phyloP scores from a whole-genome alignment of 2,113 vertebrate species.

The Galemys pyrenaicus region DNA sequence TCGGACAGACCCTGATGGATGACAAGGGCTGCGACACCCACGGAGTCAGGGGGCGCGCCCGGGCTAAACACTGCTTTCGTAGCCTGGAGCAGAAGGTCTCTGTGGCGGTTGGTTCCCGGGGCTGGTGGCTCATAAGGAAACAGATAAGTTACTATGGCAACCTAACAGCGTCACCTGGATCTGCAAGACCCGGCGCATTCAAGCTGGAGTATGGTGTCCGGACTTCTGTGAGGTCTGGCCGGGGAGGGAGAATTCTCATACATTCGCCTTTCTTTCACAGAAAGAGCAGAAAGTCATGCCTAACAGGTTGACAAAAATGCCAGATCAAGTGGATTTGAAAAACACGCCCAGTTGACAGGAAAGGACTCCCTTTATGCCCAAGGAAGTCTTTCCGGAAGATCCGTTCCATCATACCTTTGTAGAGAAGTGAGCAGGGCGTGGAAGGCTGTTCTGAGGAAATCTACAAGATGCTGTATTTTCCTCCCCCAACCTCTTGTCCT shows the following conservation, averaged over 20 bases:
- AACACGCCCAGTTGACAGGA: conserved; percentile 49
- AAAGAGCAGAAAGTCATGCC: neutral
- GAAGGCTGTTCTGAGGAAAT: neutral
- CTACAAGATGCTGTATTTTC: neutral
- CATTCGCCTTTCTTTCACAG: neutral
- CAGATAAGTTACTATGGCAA: conserved; percentile 42
- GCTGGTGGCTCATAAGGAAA: neutral
- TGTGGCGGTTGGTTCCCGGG: too few relatives aligned
- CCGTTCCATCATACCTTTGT: conserved; percentile 62
- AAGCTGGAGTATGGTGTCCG: neutral
- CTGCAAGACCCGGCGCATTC: neutral
- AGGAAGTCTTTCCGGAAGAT: conserved; percentile 64
- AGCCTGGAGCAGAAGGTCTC: neutral
- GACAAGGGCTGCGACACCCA: too few relatives aligned
- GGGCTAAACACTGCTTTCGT: neutral
- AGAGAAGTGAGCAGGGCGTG: neutral
- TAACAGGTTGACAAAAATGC: conserved; percentile 48
- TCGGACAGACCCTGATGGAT: too few relatives aligned
- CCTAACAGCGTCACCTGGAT: neutral
- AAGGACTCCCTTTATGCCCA: conserved; percentile 67
- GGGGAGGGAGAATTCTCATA: conserved; percentile 41
- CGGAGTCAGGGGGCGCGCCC: too few relatives aligned
- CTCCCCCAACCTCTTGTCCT: neutral
- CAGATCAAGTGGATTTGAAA: conserved; percentile 51
- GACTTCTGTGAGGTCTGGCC: neutral